Conservation (phyloP, 2,113 vertebrate genomes). For the Dicaeum eximium region DNA sequence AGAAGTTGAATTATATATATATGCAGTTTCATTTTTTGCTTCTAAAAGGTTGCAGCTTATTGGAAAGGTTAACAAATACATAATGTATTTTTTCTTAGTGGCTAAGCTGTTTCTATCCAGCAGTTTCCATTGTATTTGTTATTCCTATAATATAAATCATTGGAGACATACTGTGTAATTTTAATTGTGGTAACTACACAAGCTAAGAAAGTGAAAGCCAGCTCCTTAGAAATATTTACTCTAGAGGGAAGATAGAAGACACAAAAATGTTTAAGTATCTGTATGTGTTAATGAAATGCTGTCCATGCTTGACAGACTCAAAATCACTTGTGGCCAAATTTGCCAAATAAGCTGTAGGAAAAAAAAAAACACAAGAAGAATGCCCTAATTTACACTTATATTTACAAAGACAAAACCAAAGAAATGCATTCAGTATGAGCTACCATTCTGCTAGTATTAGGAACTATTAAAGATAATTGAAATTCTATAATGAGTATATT, state of each 20-base stretch:
- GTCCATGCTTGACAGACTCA: not conserved
- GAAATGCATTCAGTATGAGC: not conserved
- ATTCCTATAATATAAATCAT: not conserved
- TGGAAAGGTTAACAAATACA: constrained; percentile 18
- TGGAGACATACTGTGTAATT: not conserved
- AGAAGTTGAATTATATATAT: not conserved
- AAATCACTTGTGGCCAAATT: not conserved
- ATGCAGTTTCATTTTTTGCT: not conserved
- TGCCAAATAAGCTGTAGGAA: not conserved
- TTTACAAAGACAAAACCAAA: not conserved
- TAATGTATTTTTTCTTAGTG: not conserved
- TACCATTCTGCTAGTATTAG: not conserved
- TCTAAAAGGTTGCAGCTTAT: not conserved
- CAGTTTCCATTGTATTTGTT: constrained; percentile 10
- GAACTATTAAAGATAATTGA: not conserved
- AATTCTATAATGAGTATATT: not conserved
- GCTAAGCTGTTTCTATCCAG: not conserved
- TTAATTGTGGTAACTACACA: not conserved
- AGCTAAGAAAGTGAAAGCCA: constrained; percentile 1
- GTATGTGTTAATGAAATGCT: constrained; percentile 26
- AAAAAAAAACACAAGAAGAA: not conserved
- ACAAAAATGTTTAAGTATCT: constrained; percentile 3
- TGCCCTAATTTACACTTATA: not conserved
- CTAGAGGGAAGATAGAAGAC: not conserved
- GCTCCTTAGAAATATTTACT: not conserved